Base-by-base conservation (phyloP, 2,888 invertebrate species). In the Monoplex corrugatus region DNA sequence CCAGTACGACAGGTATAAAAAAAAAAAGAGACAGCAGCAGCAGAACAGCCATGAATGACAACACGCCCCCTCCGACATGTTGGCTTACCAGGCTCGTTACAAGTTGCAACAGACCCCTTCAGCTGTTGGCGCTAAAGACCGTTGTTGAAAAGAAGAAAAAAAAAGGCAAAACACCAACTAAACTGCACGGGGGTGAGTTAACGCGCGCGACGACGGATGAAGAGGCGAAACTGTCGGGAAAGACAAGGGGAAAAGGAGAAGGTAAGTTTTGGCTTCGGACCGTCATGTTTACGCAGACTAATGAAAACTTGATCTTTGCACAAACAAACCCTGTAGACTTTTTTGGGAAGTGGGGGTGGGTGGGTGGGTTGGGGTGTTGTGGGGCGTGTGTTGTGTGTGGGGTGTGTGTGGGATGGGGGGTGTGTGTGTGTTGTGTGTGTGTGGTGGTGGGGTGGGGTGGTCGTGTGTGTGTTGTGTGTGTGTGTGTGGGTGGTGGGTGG, bases 281-380 rank as follows among this genome's bases (percentile, higher is more conserved):
- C 43, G 63, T 63, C 85, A 28, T 85, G 85, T 85, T 85, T 85
- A 40, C 63, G 19, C 57, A 85, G 19, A n/a, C 63, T 85, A 85
- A 85, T 85, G 85, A 85, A 85, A 85, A 85, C 85, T 57, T 43
- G 85, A 85, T 63, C 57, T 45, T 63, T 40, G 40, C 40, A 19
- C 32, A 63, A 85, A 38, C 85, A 85, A 85, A 85, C 85, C 43
- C 28, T 57, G 57, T 57, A 1, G 57, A 23, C 10, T 50, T 8
- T 8, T 50, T 8, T 50, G 8, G 50, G 8, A 19, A 19, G 50
- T 50, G 50, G 8, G 50, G 19, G 19, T 50, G 50, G 19, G 50
- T 50, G 50, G 19, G 19, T 10, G 57, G 2, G 2, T 57, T 16
- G 28, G 57, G n/a, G n/a, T n/a, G n/a, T n/a, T 57, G 57, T 23